Conservation (phyloP, 2,113 vertebrate species). For the Notothenia coriiceps region DNA sequence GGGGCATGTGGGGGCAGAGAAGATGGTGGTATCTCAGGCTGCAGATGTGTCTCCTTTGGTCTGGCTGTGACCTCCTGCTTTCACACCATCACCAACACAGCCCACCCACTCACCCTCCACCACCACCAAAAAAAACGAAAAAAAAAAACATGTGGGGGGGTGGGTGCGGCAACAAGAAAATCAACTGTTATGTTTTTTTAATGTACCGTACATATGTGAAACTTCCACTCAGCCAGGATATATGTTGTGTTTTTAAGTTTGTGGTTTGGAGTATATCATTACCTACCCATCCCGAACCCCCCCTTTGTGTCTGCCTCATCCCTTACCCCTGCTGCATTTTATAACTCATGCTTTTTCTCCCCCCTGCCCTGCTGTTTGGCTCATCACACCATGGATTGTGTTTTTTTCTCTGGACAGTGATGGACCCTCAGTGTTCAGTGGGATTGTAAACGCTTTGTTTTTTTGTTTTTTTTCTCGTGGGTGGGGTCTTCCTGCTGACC, state of each 20-base stretch:
- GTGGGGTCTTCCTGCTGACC: constrained; percentile 8
- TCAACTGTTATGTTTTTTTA: constrained; percentile 52
- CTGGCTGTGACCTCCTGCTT: constrained; percentile 85
- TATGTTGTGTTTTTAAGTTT: constrained; percentile 69
- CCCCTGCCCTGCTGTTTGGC: background rate
- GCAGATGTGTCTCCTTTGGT: constrained; percentile 87
- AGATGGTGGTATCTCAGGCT: constrained; percentile 86
- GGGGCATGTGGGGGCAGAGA: background rate
- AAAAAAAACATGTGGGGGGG: constrained; percentile 8
- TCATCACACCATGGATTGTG: constrained; percentile 37
- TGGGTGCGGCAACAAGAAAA: constrained; percentile 14
- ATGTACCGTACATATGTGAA: constrained; percentile 76
- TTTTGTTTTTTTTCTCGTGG: background rate
- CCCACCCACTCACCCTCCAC: constrained; percentile 74
- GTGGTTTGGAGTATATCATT: constrained; percentile 73
- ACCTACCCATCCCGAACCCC: constrained; percentile 16
- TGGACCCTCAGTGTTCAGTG: constrained; percentile 41
- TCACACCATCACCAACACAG: constrained; percentile 77
- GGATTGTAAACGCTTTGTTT: constrained; percentile 22
- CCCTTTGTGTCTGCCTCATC: constrained; percentile 48
- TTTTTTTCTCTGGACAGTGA: constrained; percentile 41
- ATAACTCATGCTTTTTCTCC: constrained; percentile 31
- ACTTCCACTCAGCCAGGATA: constrained; percentile 58
- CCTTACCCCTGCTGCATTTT: constrained; percentile 24
- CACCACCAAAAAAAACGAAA: constrained; percentile 33